Base-by-base conservation (phyloP, 2,797 vertebrate genomes). In the Carapus acus region DNA sequence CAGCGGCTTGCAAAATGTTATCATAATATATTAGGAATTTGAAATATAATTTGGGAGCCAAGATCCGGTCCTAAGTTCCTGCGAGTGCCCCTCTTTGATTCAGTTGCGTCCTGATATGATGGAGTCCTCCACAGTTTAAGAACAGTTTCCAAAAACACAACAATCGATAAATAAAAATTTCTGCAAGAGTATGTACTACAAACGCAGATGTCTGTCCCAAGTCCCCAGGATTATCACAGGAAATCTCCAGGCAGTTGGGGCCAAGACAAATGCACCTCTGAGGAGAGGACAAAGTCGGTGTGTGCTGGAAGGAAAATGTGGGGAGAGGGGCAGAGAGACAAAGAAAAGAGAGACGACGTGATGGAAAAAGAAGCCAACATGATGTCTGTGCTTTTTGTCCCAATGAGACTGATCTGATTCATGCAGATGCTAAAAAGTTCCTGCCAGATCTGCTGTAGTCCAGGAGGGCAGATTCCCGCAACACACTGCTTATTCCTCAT, bases 401-500 rank as follows among this genome's bases (percentile, higher is more conserved):
- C 67, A 68, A 68, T 23, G 42, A 65, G 57, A 49, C 50, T 40
- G 47, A 65, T 58, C 65, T 41, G 27, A 54, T 72, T 80, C 77
- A 65, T 58, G 62, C 55, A 62, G 58, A 59, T 54, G 62, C 61
- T 63, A n/a, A n/a, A n/a, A n/a, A n/a, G n/a, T n/a, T n/a, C n/a
- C n/a, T n/a, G n/a, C n/a, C n/a, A n/a, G n/a, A n/a, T n/a, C n/a
- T n/a, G n/a, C 65, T 74, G 63, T 52, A 76, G 70, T 62, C 62
- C 33, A 17, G 55, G 57, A 66, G 58, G 58, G 58, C 54, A 40
- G 43, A 6, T 16, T 31, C 14, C 8, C 37, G 48, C 49, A 73
- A 71, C 73, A 67, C 71, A 67, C 49, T 65, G 65, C 80, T 84
- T 78, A 73, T 67, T 65, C 78, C 62, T 47, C 57, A 65, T 75